phyloP scores from a whole-genome alignment of 2,113 vertebrate species.

The Chloebia gouldiae region DNA sequence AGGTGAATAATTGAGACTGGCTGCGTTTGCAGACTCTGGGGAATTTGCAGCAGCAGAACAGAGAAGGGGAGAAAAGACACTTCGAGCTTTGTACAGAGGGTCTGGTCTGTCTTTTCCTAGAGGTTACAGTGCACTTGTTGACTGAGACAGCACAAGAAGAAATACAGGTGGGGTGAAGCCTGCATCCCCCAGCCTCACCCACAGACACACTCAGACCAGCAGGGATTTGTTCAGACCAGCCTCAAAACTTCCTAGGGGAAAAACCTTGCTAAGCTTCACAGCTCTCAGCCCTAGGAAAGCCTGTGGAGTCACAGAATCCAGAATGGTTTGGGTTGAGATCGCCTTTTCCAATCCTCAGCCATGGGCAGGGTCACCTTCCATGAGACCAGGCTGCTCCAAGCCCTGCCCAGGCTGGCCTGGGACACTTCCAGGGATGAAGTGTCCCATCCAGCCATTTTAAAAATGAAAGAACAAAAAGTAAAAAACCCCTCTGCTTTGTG shows the following conservation, averaged over 20 bases:
- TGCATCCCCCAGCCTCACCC: neutral
- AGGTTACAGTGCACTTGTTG: neutral
- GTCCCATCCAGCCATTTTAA: neutral
- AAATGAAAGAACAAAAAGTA: neutral
- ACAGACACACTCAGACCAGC: neutral
- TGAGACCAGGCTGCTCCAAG: neutral
- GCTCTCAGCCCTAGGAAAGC: neutral
- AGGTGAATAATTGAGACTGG: conserved; percentile 30
- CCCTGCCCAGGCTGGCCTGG: neutral
- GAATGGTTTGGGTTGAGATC: neutral
- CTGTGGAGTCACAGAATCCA: accelerated
- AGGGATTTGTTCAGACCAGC: neutral
- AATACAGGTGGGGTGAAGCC: neutral
- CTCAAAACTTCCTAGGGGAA: neutral
- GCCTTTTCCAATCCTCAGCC: neutral
- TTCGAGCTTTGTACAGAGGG: neutral
- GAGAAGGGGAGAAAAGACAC: neutral
- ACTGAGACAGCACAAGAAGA: neutral
- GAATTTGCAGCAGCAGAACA: neutral
- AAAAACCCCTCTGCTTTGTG: neutral
- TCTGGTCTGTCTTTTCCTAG: neutral
- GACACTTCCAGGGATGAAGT: neutral
- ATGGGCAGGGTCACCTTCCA: neutral
- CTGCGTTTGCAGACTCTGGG: neutral
- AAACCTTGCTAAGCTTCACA: neutral